Evolutionary conservation across 37 sponge, comb jelly and placozoan species (phyloP).

Genomic region (Amphimedon queenslandica): DNA sequence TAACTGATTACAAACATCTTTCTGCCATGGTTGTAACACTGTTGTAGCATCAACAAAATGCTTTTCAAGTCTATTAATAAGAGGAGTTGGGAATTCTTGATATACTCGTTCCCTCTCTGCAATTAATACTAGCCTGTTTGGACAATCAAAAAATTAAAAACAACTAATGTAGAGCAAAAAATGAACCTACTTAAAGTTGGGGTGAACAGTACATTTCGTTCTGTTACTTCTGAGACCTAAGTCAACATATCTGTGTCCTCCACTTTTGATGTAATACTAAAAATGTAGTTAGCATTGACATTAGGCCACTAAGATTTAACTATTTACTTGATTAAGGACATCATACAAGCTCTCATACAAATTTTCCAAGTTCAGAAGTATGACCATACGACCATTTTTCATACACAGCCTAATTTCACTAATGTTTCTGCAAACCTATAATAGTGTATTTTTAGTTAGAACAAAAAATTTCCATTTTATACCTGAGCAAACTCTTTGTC

Average conservation of each 20-base stretch:
- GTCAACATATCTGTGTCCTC: conserved; percentile 52
- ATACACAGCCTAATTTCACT: conserved; percentile 54
- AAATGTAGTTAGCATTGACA: not conserved
- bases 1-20: not conserved
- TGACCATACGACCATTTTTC: conserved; percentile 51
- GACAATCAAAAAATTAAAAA: not conserved
- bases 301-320: not conserved
- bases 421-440: conserved; percentile 48
- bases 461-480: too few species aligned
- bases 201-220: conserved; percentile 49
- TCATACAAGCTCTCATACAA: conserved; percentile 60
- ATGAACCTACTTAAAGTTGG: conserved; percentile 29
- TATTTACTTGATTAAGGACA: conserved; percentile 39
- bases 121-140: conserved; percentile 24
- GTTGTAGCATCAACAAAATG: conserved; percentile 38
- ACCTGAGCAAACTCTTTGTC: too few species aligned
- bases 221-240: conserved; percentile 37
- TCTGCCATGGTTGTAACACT: conserved; percentile 12
- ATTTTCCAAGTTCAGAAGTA: conserved; percentile 51
- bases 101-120: conserved; percentile 38
- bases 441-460: too few species aligned
- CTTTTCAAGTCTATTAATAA: conserved; percentile 68
- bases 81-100: conserved; percentile 65
- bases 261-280: conserved; percentile 44
- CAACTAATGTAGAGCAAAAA: not conserved